Evolutionary conservation across 2,888 invertebrate species (phyloP), one percentile per base, ranked within the genome.

Genomic region (Aquatica leii): DNA sequence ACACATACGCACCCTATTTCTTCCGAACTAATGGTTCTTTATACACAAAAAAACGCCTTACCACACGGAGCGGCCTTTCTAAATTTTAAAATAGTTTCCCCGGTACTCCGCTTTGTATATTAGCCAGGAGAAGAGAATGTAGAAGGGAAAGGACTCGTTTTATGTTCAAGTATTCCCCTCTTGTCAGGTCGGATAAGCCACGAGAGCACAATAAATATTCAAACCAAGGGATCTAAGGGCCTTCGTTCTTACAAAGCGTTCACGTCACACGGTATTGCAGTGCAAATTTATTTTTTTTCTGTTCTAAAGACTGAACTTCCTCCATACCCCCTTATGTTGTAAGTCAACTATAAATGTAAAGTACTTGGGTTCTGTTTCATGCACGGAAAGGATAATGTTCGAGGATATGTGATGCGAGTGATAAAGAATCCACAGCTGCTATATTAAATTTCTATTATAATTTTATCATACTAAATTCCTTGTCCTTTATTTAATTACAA

Each of bases 161-260:
- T 69, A 67, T 69, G 67, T 69, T 66, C 67, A 68, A 69, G 68
- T 66, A 69, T 69, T 70, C 68, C 63, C 61, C 67, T 67, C 70
- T 66, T 70, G 70, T 70, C 68, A 65, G 68, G 70, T 69, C 61
- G 68, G 70, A 69, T 70, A 70, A 70, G 70, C 70, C 64, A 68
- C 59, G 66, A 56, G 67, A 64, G 67, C 63, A 69, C 68, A 70
- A 70, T 70, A 70, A 70, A 70, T 70, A 70, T 70, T 69, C 70
- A 70, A 67, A 54, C 53, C 53, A 24, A 69, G 68, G 68, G 70
- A 67, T 69, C 65, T 66, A 64, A 62, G 61, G 63, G 66, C 59
- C 59, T 65, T 66, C 61, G 61, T 52, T 67, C 63, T 55, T 64
- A 66, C 68, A 66, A 69, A 68, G 64, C 59, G 59, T 55, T 62